Conservation (phyloP, 2,797 vertebrate genomes). For the Sebastes cheni region DNA sequence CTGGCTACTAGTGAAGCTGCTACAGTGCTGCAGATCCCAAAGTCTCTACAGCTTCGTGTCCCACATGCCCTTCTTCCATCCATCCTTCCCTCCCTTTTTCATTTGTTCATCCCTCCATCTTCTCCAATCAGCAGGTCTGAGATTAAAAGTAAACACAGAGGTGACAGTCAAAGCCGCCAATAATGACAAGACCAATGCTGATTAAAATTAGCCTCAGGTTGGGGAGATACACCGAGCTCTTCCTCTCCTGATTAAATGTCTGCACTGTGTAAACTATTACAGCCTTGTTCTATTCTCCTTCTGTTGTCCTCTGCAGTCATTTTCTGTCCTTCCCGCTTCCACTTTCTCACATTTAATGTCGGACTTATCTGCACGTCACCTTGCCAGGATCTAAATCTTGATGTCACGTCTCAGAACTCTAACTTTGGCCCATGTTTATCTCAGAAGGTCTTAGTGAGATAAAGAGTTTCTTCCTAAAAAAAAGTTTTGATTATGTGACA, state of each 20-base stretch:
- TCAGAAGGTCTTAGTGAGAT: neutral
- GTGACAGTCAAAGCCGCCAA: constrained; percentile 80
- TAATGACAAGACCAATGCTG: constrained; percentile 86
- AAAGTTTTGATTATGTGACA: neutral
- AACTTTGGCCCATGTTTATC: neutral
- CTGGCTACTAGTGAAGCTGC: constrained; percentile 1
- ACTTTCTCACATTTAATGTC: constrained; percentile 15
- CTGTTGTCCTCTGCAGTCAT: constrained; percentile 53
- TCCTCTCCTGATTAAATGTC: constrained; percentile 75
- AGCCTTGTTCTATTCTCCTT: constrained; percentile 39
- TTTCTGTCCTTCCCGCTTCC: neutral
- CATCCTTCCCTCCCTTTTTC: constrained; percentile 4
- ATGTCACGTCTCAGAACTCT: neutral
- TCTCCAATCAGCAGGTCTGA: constrained; percentile 89
- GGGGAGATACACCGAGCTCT: constrained; percentile 64
- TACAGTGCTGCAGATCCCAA: constrained; percentile 1
- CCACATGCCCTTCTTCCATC: constrained; percentile 53
- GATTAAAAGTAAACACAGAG: constrained; percentile 90
- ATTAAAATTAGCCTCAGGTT: constrained; percentile 90
- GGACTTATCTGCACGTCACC: neutral
- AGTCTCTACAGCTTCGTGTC: constrained; percentile 11
- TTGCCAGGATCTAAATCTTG: neutral
- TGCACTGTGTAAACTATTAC: constrained; percentile 71
- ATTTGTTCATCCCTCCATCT: constrained; percentile 67
- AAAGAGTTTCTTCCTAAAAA: neutral